Base-by-base conservation (phyloP, 2,797 vertebrate species). In the Saxicola maurus region DNA sequence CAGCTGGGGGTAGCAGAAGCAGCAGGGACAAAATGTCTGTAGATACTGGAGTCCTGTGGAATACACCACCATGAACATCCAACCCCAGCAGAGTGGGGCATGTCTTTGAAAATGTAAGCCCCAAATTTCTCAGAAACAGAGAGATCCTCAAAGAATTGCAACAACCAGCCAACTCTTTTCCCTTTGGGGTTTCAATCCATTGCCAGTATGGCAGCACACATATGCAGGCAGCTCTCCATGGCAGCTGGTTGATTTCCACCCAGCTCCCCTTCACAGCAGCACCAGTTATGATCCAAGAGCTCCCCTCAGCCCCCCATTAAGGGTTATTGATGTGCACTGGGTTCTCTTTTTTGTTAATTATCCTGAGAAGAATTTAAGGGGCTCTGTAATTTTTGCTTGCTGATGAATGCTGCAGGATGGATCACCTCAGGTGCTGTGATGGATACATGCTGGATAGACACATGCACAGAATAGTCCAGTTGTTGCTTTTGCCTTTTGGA, bases 61-160 rank as follows among this genome's bases (percentile, higher is more conserved):
- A 23, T 1, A 19, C 0, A 40, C 2, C 4, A 2, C 27, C 23
- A 15, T 0, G 4, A 27, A 55, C 25, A 8, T 2, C 2, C 42
- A 57, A 2, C 12, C 27, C 6, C 0, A 31, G 28, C 1, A 2
- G 14, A 65, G 35, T 6, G 9, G 14, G 28, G 11, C 6, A 7
- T 0, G 3, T 9, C 4, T 27, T 15, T 23, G 18, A 77, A 84
- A 73, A 64, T 23, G 18, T 11, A 49, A 60, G 7, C 8, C 61
- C 13, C 0, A 45, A 37, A 83, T 60, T 71, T 25, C 46, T 53
- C 33, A 60, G 42, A 61, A 83, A 61, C 3, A 33, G 15, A 17
- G 23, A 2, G 5, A 43, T 45, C 14, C 40, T 52, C 33, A 27
- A 24, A 31, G 12, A 38, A 11, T 0, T 19, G 11, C 25, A 73